Evolutionary conservation across 1,140 invertebrate species (phyloP).

Genomic region (Harlomillsia oculata): DNA sequence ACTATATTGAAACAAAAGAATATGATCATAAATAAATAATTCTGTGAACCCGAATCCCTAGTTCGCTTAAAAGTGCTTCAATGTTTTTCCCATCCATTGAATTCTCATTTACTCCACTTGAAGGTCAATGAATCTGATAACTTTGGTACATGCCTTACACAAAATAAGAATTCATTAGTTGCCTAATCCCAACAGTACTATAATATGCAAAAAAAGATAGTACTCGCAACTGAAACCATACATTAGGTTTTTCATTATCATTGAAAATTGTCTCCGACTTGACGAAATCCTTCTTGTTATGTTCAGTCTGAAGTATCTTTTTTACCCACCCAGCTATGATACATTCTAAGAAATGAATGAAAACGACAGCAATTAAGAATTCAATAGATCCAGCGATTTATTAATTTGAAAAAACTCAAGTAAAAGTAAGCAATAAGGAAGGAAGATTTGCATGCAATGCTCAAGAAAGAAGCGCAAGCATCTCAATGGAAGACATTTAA

Average conservation of each 20-base stretch:
- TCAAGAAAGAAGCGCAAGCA: too few relatives aligned
- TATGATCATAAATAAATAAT: slow-evolving; percentile 93
- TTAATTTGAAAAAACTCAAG: too few relatives aligned
- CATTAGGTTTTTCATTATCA: slow-evolving; percentile 39
- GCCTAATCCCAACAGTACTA: neutral
- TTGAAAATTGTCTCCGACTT: slow-evolving; percentile 68
- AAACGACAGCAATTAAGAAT: too few relatives aligned
- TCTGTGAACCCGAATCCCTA: slow-evolving; percentile 81
- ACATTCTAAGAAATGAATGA: too few relatives aligned
- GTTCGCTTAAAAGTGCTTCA: slow-evolving; percentile 71
- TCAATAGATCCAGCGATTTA: too few relatives aligned
- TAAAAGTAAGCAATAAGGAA: too few relatives aligned
- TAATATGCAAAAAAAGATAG: slow-evolving; percentile 36
- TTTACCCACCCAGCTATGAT: slow-evolving; percentile 86
- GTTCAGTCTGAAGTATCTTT: slow-evolving; percentile 79
- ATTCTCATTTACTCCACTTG: slow-evolving; percentile 67
- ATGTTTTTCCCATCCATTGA: slow-evolving; percentile 91
- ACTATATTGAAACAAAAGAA: slow-evolving; percentile 91
- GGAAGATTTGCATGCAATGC: too few relatives aligned
- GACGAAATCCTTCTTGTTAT: slow-evolving; percentile 86
- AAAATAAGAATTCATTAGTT: neutral
- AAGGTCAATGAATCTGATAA: slow-evolving; percentile 70
- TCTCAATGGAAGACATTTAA: too few relatives aligned
- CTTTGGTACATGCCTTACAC: slow-evolving; percentile 69
- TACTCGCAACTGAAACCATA: slow-evolving; percentile 40